Evolutionary conservation across 2,113 vertebrate species (phyloP).

Genomic region (Motacilla alba): DNA sequence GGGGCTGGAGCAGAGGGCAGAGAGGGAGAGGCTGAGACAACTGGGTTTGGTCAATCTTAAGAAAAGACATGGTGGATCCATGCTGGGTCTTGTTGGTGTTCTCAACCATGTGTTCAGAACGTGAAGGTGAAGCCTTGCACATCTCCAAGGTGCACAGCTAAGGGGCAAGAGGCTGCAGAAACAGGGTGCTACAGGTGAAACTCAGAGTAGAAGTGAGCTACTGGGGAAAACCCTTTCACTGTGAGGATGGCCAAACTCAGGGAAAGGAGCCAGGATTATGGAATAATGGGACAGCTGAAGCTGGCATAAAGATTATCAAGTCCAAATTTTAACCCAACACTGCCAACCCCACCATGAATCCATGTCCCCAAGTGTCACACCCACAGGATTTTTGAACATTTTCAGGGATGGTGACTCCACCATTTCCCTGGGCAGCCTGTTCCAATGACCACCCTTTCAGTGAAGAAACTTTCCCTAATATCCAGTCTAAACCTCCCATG

Average conservation of each 20-base stretch:
- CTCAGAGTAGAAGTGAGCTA: neutral
- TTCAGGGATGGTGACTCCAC: neutral
- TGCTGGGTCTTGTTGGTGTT: neutral
- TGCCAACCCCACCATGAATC: fast-evolving
- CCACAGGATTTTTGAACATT: neutral
- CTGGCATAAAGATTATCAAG: neutral
- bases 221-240: neutral
- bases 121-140: neutral
- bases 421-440: neutral
- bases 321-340: neutral
- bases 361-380: fast-evolving
- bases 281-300: neutral
- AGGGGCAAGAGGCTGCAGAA: neutral
- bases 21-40: neutral
- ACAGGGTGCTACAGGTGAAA: neutral
- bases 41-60: neutral
- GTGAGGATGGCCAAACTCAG: neutral
- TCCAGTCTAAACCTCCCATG: neutral
- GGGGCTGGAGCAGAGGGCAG: neutral
- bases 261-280: neutral
- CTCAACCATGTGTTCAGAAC: fast-evolving
- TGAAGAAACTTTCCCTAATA: neutral
- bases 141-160: neutral
- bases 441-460: neutral
- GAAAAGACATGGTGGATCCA: neutral